Conservation (phyloP, 2,113 vertebrate genomes). For the Acrocephalus arundinaceus region DNA sequence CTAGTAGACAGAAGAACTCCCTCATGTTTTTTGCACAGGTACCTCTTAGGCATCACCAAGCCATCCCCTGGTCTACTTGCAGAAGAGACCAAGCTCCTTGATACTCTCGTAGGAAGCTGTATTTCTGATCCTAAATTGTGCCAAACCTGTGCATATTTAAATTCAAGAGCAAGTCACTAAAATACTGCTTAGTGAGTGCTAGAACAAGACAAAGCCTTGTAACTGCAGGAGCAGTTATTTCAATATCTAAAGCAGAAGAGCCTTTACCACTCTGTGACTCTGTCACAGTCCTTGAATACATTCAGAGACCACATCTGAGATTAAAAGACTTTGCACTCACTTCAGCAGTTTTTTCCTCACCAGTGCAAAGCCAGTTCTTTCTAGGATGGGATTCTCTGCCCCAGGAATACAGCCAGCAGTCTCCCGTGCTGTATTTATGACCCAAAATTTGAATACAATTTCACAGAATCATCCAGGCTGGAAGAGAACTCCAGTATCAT, state of each 20-base stretch:
- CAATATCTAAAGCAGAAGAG: not conserved
- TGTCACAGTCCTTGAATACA: not conserved
- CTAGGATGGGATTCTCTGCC: not conserved
- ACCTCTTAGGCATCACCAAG: not conserved
- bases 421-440: not conserved
- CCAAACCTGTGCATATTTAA: not conserved
- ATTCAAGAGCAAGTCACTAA: not conserved
- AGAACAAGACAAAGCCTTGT: not conserved
- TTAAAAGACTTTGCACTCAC: not conserved
- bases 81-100: not conserved
- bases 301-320: not conserved
- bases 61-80: not conserved
- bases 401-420: not conserved
- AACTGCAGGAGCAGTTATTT: not conserved
- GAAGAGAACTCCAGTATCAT: not conserved
- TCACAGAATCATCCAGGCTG: not conserved
- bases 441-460: not conserved
- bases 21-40: not conserved
- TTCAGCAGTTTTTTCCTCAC: not conserved
- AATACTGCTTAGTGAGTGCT: rapidly evolving
- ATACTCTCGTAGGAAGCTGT: not conserved
- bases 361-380: not conserved
- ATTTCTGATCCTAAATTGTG: not conserved
- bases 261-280: rapidly evolving
- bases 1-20: not conserved